Percentiles rank a stretch among this genome's conserved stretches.
Conservation (phyloP, 2,113 vertebrate genomes). For the Amphiprion percula region DNA sequence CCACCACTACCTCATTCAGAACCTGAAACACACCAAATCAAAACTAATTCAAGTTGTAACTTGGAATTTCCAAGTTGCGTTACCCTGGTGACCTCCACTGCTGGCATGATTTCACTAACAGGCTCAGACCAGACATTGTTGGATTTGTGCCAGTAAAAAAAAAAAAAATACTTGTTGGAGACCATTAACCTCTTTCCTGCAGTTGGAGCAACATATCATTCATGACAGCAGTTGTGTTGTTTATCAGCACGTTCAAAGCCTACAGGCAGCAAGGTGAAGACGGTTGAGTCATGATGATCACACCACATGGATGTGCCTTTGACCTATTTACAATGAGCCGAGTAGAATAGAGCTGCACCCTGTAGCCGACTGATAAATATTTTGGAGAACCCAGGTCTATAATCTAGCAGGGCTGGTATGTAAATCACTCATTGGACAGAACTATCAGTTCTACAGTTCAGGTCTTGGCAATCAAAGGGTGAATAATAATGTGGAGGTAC, state of each 20-base stretch:
- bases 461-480: no score
- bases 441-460: no score
- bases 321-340: neutral
- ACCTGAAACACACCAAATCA: conserved; percentile 72
- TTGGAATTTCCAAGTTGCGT: neutral
- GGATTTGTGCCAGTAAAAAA: neutral
- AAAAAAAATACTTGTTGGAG: neutral
- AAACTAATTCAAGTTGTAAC: neutral
- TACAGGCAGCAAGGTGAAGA: neutral
- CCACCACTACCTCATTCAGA: conserved; percentile 88
- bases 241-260: conserved; percentile 13
- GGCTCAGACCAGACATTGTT: neutral
- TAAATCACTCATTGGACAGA: no score
- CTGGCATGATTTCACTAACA: neutral
- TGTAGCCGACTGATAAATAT: neutral
- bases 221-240: neutral
- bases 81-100: neutral
- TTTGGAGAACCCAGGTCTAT: neutral
- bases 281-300: neutral
- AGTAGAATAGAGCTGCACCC: neutral
- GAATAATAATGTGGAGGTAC: neutral
- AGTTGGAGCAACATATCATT: neutral
- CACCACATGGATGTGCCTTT: neutral
- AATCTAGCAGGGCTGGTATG: no score
- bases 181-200: neutral